Conservation (phyloP, 2,797 vertebrate species). For the Delichon dasypus region DNA sequence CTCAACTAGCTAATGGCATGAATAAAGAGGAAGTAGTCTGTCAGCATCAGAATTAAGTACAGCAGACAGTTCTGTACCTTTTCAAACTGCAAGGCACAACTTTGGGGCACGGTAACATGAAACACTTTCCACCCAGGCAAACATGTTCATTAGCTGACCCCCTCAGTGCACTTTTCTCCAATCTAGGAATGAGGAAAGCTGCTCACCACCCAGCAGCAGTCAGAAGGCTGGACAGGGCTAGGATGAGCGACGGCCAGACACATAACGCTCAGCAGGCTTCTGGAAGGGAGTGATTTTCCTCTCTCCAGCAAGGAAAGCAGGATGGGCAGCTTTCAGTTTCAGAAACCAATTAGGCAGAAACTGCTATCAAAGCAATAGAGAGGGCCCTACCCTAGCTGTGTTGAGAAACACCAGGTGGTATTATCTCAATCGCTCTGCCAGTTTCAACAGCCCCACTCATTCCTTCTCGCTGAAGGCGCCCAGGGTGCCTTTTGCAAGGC, state of each 20-base stretch:
- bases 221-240: constrained; percentile 39
- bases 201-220: background rate
- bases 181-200: background rate
- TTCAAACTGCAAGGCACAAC: background rate
- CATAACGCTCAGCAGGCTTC: background rate
- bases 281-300: constrained; percentile 29
- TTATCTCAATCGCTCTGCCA: background rate
- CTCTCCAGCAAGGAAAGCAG: constrained; percentile 57
- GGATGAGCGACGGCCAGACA: background rate
- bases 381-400: constrained; percentile 53
- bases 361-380: constrained; percentile 59
- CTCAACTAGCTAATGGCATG: background rate
- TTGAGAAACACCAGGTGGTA: constrained; percentile 37
- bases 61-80: background rate
- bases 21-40: background rate
- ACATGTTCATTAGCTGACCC: background rate
- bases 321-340: constrained; percentile 51
- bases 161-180: background rate
- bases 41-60: background rate
- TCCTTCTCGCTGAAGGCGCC: background rate
- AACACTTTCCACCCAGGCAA: background rate
- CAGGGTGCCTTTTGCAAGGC: background rate
- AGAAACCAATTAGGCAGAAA: constrained; percentile 63
- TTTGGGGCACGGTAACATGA: background rate
- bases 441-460: background rate